A percentile compares a stretch with the other conserved stretches of the same genome.
These are phyloP conservation scores for Pangasianodon hypophthalmus DNA, from an alignment of 2,113 vertebrate genomes.

Conservation along the genomic window DNA sequence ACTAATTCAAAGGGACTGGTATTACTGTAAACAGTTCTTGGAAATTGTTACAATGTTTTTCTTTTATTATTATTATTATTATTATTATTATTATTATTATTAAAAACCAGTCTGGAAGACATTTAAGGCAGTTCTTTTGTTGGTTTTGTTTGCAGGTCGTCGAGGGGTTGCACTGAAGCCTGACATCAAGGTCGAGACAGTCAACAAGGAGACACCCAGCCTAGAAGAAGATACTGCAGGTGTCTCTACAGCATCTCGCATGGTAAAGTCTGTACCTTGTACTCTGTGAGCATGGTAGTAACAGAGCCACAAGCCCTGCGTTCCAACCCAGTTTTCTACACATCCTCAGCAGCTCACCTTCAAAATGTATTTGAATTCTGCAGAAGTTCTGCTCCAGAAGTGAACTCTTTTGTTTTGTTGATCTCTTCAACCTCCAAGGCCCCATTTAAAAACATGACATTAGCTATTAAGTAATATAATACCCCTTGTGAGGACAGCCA, in stretches of 20 bases:
- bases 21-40: background rate
- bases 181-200: conserved; percentile 95
- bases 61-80: background rate
- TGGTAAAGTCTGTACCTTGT: conserved; percentile 90
- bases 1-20: background rate
- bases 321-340: background rate
- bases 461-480: background rate
- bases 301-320: background rate
- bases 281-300: conserved; percentile 80
- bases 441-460: background rate
- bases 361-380: background rate
- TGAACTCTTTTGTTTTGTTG: conserved; percentile 2
- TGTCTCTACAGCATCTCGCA: conserved; percentile 87
- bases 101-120: background rate
- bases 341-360: background rate
- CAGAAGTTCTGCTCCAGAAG: background rate
- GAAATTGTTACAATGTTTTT: background rate
- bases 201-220: conserved; percentile 89
- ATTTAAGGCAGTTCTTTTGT: background rate
- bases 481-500: background rate
- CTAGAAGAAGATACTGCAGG: conserved; percentile 88
- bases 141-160: conserved; percentile 76
- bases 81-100: background rate
- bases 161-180: conserved; percentile 91
- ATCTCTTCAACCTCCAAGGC: no score